Evolutionary conservation across 1,140 invertebrate genomes (phyloP).

Genomic region (Drosophila virilis): DNA sequence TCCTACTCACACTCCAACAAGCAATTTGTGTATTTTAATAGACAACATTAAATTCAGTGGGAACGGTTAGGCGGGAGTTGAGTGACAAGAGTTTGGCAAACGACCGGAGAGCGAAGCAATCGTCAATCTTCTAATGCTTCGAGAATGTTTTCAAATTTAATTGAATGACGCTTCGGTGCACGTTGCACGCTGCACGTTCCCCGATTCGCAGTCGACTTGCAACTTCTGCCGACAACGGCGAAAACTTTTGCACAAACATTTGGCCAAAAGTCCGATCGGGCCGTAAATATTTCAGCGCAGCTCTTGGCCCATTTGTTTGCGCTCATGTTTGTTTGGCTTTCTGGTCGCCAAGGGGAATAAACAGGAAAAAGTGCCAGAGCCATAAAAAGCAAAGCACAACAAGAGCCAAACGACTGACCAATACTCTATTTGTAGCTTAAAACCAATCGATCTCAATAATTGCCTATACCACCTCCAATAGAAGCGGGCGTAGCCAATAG

Average conservation of each 20-base stretch:
- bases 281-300: constrained; percentile 53
- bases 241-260: constrained; percentile 39
- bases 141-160: constrained; percentile 56
- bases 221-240: constrained; percentile 18
- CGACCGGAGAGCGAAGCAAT: constrained; percentile 40
- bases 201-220: constrained; percentile 4
- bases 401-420: neutral
- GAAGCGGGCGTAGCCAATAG: too few relatives aligned
- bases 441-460: too few relatives aligned
- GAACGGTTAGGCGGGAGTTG: neutral
- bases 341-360: constrained; percentile 17
- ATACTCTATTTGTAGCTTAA: neutral
- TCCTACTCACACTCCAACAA: constrained; percentile 8
- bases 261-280: constrained; percentile 34
- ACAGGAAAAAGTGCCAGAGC: neutral
- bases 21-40: constrained; percentile 72
- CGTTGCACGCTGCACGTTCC: constrained; percentile 5
- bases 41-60: constrained; percentile 55
- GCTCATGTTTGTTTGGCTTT: constrained; percentile 59
- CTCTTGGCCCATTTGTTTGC: constrained; percentile 40
- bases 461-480: too few relatives aligned
- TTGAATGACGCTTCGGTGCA: constrained; percentile 50
- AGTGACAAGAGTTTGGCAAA: constrained; percentile 34
- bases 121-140: constrained; percentile 40
- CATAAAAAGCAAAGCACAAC: neutral